Conservation (phyloP, 2,797 vertebrate genomes). For the Selene dorsalis region DNA sequence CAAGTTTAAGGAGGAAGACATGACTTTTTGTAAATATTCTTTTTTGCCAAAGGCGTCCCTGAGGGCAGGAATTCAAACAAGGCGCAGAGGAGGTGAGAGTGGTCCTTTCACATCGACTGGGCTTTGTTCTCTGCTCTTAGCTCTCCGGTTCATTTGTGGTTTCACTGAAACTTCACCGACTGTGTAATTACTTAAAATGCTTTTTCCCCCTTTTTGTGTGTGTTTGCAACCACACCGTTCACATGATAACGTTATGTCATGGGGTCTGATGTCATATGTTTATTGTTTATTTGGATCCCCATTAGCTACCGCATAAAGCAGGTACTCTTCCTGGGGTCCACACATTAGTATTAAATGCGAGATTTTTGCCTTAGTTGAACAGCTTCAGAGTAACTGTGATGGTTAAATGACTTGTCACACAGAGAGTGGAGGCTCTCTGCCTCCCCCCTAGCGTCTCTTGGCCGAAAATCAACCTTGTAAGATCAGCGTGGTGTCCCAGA, state of each 20-base stretch:
- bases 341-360: no score
- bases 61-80: constrained; percentile 45
- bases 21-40: constrained; percentile 42
- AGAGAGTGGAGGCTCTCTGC: no score
- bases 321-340: no score
- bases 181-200: neutral
- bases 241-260: neutral
- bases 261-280: neutral
- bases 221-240: neutral
- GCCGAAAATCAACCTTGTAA: no score
- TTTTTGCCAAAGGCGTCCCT: constrained; percentile 37
- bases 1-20: constrained; percentile 17
- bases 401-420: no score
- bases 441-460: no score
- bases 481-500: no score
- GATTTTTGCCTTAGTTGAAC: no score
- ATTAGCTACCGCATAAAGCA: no score
- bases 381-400: no score
- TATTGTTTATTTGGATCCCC: neutral
- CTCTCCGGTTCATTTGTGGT: constrained; percentile 15
- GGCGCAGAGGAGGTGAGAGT: constrained; percentile 4
- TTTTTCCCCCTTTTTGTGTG: neutral
- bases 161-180: neutral
- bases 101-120: constrained; percentile 31
- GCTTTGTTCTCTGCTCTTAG: constrained; percentile 31